Conservation (phyloP, 1,140 invertebrate species). For the Dreissena rostriformis region DNA sequence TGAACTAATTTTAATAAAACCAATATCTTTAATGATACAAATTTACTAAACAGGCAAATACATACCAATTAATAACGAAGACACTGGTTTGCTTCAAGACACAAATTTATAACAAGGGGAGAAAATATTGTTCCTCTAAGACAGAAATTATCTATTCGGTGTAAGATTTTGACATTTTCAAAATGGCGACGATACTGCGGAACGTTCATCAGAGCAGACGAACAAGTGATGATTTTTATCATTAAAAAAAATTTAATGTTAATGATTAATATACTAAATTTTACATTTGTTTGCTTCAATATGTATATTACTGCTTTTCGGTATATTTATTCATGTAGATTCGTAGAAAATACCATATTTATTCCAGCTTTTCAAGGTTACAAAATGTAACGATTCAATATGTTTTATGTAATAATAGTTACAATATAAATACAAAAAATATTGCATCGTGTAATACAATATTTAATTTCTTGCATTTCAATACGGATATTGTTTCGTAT, state of each 20-base stretch:
- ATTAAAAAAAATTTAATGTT: too few species aligned
- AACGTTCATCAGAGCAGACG: constrained; percentile 8
- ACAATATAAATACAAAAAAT: too few species aligned
- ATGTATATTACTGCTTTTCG: not conserved
- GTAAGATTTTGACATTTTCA: not conserved
- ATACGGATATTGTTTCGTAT: too few species aligned
- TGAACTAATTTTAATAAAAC: too few species aligned
- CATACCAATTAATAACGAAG: too few species aligned
- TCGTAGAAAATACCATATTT: not conserved
- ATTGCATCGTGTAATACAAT: too few species aligned
- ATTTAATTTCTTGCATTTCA: too few species aligned
- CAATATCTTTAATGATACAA: too few species aligned
- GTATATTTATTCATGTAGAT: not conserved
- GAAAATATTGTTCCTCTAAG: not conserved
- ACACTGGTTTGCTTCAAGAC: too few species aligned
- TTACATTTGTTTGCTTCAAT: not conserved
- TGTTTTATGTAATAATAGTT: not conserved
- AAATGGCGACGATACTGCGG: constrained; percentile 37
- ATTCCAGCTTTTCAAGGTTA: not conserved
- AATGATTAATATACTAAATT: too few species aligned
- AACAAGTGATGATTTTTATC: not conserved
- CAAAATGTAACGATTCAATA: not conserved
- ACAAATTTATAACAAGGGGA: not conserved
- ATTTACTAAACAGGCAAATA: too few species aligned
- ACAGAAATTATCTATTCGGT: constrained; percentile 9